A percentile compares a stretch with the other conserved stretches of the same genome.
These are phyloP conservation scores for Forbesichthys papilliferus DNA, from an alignment of 2,113 vertebrate species.

Conservation along the genomic window DNA sequence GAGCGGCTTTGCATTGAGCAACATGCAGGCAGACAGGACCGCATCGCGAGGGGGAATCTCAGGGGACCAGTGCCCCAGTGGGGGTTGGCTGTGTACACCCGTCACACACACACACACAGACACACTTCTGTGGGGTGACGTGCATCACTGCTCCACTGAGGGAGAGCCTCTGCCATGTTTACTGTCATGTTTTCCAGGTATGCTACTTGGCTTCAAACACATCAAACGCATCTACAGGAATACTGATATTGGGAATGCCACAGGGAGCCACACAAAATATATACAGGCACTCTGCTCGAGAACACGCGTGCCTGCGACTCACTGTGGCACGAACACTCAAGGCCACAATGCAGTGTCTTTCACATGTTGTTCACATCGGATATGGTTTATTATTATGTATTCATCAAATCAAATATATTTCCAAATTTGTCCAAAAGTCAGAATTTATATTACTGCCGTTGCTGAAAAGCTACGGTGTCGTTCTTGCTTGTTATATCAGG, in stretches of 20 bases:
- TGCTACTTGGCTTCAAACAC: constrained; percentile 76
- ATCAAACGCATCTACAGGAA: constrained; percentile 76
- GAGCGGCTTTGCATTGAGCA: constrained; percentile 46
- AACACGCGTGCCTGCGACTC: constrained; percentile 55
- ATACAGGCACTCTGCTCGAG: constrained; percentile 50
- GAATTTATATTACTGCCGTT: too few species aligned
- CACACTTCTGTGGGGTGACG: constrained; percentile 74
- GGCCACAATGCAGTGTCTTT: constrained; percentile 22
- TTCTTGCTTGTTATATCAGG: constrained; percentile 15
- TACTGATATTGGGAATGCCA: constrained; percentile 76
- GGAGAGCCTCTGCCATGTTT: constrained; percentile 75
- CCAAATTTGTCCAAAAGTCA: not conserved
- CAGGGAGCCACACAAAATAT: constrained; percentile 49
- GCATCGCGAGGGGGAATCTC: constrained; percentile 57
- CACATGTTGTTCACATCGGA: constrained; percentile 5
- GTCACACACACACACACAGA: constrained; percentile 60
- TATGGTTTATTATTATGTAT: constrained; percentile 9
- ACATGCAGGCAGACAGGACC: constrained; percentile 55
- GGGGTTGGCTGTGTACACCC: constrained; percentile 73
- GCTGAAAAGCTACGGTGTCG: constrained; percentile 3
- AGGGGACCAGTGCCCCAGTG: constrained; percentile 63
- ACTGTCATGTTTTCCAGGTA: constrained; percentile 78
- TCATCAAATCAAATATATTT: constrained; percentile 1
- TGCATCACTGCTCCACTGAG: constrained; percentile 74
- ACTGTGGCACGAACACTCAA: constrained; percentile 28